Conservation (phyloP, 2,888 invertebrate species). For the Parasteatoda lunata region DNA sequence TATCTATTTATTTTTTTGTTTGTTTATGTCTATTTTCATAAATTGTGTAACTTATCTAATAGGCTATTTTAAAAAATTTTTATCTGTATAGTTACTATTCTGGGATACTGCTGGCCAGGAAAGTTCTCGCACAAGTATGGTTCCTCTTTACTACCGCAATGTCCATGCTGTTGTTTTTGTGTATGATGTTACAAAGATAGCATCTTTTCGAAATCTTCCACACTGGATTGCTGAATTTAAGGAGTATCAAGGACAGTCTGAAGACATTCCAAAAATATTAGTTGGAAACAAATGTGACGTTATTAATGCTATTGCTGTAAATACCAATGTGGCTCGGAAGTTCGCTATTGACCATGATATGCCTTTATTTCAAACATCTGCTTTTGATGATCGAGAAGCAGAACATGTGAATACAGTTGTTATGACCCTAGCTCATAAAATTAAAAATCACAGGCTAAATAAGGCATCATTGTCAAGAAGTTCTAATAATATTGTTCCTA, state of each 20-base stretch:
- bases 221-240: constrained; percentile 85
- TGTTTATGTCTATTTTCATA: no score
- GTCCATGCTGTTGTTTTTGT: constrained; percentile 88
- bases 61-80: constrained; percentile 7
- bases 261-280: constrained; percentile 81
- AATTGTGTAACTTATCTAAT: neutral
- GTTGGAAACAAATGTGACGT: constrained; percentile 89
- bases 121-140: constrained; percentile 85
- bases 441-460: constrained; percentile 80
- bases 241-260: constrained; percentile 75
- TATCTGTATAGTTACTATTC: constrained; percentile 79
- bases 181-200: constrained; percentile 83
- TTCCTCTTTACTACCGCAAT: constrained; percentile 87
- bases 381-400: constrained; percentile 80
- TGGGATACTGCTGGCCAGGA: constrained; percentile 90
- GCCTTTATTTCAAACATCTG: constrained; percentile 88
- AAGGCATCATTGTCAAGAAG: constrained; percentile 73
- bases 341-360: constrained; percentile 83
- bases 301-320: constrained; percentile 79
- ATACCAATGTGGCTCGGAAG: constrained; percentile 83
- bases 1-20: no score
- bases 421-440: constrained; percentile 86
- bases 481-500: no score
- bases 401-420: constrained; percentile 88
- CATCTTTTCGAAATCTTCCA: constrained; percentile 81